Percentiles rank a stretch among this genome's conserved stretches.
phyloP scores from a whole-genome alignment of 2,113 vertebrate species.

The Ginglymostoma cirratum region DNA sequence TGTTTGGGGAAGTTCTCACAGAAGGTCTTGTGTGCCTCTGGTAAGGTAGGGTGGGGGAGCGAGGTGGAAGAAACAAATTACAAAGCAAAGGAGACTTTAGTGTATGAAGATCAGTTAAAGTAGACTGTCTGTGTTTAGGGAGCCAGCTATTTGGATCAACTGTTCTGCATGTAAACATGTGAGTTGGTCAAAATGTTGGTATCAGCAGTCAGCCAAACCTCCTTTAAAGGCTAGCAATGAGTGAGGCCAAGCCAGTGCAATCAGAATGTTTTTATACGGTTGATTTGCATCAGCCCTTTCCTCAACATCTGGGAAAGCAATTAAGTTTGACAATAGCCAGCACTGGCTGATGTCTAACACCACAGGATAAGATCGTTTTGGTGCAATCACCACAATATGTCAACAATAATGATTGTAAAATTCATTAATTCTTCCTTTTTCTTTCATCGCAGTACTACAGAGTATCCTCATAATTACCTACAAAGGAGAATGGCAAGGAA shows the following conservation, averaged over 20 bases:
- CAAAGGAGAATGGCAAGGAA: background rate
- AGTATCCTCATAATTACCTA: background rate
- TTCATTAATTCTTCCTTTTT: background rate
- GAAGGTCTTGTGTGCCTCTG: too few relatives aligned
- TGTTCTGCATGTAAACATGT: too few relatives aligned
- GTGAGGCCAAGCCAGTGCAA: background rate
- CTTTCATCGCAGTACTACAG: background rate
- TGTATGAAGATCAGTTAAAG: too few relatives aligned
- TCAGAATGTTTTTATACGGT: background rate
- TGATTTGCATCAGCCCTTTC: background rate
- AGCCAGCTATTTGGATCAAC: too few relatives aligned
- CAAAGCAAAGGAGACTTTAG: too few relatives aligned
- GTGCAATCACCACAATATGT: background rate
- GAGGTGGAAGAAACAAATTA: too few relatives aligned
- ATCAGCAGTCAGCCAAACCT: too few relatives aligned
- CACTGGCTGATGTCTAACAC: background rate
- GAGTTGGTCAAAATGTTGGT: background rate
- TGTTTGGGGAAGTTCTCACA: too few relatives aligned
- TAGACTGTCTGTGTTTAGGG: too few relatives aligned
- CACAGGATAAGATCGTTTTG: background rate
- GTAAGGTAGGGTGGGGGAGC: too few relatives aligned
- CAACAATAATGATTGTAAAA: background rate
- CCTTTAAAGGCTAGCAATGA: background rate
- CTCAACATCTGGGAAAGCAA: background rate
- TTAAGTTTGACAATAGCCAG: slow-evolving; percentile 8